These are phyloP conservation scores for Gnathochromis pfefferi DNA, from an alignment of 2,113 vertebrate species.

Conservation along the genomic window DNA sequence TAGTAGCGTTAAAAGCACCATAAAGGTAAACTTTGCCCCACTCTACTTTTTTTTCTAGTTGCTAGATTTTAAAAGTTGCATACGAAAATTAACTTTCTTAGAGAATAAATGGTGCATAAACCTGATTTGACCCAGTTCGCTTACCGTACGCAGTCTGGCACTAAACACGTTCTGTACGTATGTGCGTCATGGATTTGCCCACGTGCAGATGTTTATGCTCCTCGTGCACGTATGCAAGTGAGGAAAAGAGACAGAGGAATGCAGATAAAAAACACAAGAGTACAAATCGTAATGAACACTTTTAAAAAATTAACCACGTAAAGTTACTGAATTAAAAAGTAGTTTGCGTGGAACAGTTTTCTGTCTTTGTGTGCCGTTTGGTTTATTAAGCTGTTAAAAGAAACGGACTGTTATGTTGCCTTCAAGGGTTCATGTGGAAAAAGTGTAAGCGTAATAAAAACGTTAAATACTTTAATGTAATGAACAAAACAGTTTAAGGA, in stretches of 20 bases:
- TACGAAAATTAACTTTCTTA: not conserved
- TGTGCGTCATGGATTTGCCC: conserved; percentile 59
- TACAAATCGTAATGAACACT: not conserved
- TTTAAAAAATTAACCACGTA: not conserved
- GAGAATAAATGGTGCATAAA: not conserved
- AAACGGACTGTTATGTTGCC: not conserved
- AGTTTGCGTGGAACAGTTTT: not conserved
- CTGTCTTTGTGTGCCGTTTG: not conserved
- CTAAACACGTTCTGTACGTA: not conserved
- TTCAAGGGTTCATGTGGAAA: not conserved
- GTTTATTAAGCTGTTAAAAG: not conserved
- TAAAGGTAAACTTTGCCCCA: not conserved
- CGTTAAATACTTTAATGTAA: not conserved
- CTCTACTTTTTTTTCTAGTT: not conserved
- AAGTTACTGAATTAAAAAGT: not conserved
- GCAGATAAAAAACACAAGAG: not conserved
- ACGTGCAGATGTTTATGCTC: conserved; percentile 77
- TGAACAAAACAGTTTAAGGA: not conserved
- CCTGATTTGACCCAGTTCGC: not conserved
- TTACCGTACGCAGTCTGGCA: not conserved
- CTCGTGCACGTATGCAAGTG: conserved; percentile 43
- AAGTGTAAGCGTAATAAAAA: not conserved
- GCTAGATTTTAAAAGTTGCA: not conserved
- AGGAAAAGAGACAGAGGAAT: not conserved
- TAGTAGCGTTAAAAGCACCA: not conserved